Base-by-base conservation (phyloP, 2,113 vertebrate genomes). In the Pristiophorus japonicus region DNA sequence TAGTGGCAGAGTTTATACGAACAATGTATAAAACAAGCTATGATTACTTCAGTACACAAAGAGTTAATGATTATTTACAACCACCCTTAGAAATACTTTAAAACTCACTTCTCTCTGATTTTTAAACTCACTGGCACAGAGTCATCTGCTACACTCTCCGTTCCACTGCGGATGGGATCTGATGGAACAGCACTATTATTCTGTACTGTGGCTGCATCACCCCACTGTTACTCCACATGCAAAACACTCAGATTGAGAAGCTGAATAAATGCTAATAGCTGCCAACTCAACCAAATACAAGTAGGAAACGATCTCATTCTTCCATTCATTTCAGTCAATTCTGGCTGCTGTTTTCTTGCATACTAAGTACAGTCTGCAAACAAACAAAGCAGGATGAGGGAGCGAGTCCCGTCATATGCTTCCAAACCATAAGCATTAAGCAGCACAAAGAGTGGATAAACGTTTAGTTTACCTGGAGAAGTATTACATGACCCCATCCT, bases 251-350 rank as follows among this genome's bases (percentile, higher is more conserved):
- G 96, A 96, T 97, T 97, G 97, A 98, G 98, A 97, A 97, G 96
- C 97, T 98, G 98, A 98, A 98, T 97, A 97, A 97, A 97, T 96
- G 95, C 10, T 96, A 97, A 97, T 96, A 97, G 97, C 96, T 96
- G 98, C 97, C 98, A 98, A 97, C 97, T 97, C 97, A 97, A 97
- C 97, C 97, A 97, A 97, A 97, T 97, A 97, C 97, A 97, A 97
- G 97, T 97, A 97, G 97, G 98, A 97, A 98, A 97, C 97, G 97
- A 97, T 97, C 97, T 98, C 97, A 97, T 98, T 97, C 97, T 97
- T 97, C 97, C 97, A 98, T 97, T 97, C 97, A 97, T 97, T 94
- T 45, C 95, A 97, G 97, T 96, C 97, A 96, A 96, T 96, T 97
- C 97, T 67, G 97, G 95, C 96, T 96, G 96, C 96, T 96, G 96